Evolutionary conservation across 2,797 vertebrate species (phyloP), one percentile per base, ranked within the genome.

Genomic region (Amblyopsis hoosieri): DNA sequence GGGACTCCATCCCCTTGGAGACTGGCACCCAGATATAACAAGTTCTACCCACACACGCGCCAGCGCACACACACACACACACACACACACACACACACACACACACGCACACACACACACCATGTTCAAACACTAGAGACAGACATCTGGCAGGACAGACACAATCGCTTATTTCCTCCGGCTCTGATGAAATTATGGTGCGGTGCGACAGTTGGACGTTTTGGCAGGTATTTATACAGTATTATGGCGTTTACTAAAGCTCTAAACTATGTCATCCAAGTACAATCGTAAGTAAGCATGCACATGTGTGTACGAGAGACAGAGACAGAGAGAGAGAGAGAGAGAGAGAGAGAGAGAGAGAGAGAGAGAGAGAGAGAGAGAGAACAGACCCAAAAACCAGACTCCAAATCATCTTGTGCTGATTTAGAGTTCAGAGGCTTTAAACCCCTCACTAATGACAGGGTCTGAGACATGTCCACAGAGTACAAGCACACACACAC

Each of bases 361-460:
- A 19, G 17, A 19, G 17, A 19, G 56, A 66, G 58, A 50, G 5
- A 37, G 75, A 51, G 47, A 56, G 10, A 54, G 2, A 54, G 23
- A 7, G 33, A 51, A 60, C 49, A 62, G 60, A 74, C 63, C 65
- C 57, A 72, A 58, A 84, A 82, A 78, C 66, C 75, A 88, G 87
- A 86, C 88, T 84, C 67, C 63, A 73, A 78, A 84, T 86, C 85
- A 88, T 90, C 85, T 88, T 87, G 81, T 84, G 83, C 86, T 88
- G 84, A 87, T 90, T 90, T 88, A 82, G 74, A 81, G 85, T 85
- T 90, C 84, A 79, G 82, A 88, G 77, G 71, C 76, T 90, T 88
- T 86, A 88, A 82, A 87, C 79, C 74, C 67, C 57, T 81, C 71
- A 74, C 80, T 89, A 91, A 90, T 90, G 86, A 89, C 84, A 85